Base-by-base conservation (phyloP, 2,797 vertebrate genomes). In the Schizothorax lantsangensis region DNA sequence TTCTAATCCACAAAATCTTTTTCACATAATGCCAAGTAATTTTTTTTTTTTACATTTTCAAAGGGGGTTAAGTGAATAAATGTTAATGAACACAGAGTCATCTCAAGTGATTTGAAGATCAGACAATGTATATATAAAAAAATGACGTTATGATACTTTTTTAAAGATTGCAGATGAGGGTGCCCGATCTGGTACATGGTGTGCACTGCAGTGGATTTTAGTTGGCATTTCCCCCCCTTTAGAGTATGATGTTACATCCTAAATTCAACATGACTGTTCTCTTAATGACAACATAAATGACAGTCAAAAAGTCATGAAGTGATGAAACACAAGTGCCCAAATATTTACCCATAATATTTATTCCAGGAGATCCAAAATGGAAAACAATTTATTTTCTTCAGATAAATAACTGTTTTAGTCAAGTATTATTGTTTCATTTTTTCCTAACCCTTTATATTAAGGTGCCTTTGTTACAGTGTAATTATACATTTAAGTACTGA, bases 1-100 rank as follows among this genome's bases (percentile, higher is more conserved):
- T 40, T 79, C 23, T 57, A 69, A 84, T 84, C 47, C 45, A 57
- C 23, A 71, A 23, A 33, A 19, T 26, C 6, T 73, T 83, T 83
- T 83, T 33, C 11, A 5, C 5, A 45, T 3, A 64, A 66, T 30
- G 38, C 33, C 6, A 78, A 33, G 45, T 49, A 49, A 11, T n/a
- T n/a, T n/a, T 10, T n/a, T n/a, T 10, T n/a, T n/a, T 59, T 52
- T 19, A 62, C 10, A 54, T 12, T 11, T 52, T 6, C 9, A 23
- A 36, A 54, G 30, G 47, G 33, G 17, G 45, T 45, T 7, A 38
- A n/a, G 54, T 57, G 30, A 54, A 47, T 45, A 36, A 38, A 71
- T n/a, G 26, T n/a, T 14, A 45, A 73, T 47, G 23, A 43, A 14
- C 10, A 1, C 5, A 17, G 30, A 40, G 68, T 11, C 10, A 26